These are phyloP conservation scores for Scaptomyza graminum DNA, from an alignment of 1,140 invertebrate genomes.

Conservation along the genomic window DNA sequence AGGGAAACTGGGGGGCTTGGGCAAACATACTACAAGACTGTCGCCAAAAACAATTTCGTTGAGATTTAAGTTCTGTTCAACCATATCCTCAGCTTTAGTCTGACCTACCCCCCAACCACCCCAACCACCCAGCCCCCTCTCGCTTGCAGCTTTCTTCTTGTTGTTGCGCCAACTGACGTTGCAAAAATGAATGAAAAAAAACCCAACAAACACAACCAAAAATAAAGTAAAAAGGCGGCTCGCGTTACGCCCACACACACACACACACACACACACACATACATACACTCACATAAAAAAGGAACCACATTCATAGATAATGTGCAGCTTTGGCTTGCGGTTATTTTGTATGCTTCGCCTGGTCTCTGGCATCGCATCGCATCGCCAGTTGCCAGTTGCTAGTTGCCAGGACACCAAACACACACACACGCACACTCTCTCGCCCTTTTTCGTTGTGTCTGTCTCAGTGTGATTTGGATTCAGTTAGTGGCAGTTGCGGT, in stretches of 20 bases:
- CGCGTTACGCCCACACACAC: conserved; percentile 27
- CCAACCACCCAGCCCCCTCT: not conserved
- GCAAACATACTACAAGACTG: conserved; percentile 52
- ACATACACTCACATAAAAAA: conserved; percentile 1
- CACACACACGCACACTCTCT: not conserved
- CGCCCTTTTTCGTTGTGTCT: not conserved
- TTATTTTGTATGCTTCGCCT: conserved; percentile 77
- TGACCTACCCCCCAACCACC: not conserved
- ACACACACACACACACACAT: conserved; percentile 12
- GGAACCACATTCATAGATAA: conserved; percentile 75
- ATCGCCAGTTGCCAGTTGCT: conserved; percentile 45
- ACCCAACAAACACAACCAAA: too few relatives aligned
- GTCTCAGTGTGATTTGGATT: conserved; percentile 16
- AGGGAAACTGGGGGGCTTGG: not conserved
- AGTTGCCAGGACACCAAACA: conserved; percentile 59
- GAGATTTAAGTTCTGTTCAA: conserved; percentile 79
- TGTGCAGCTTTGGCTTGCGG: conserved; percentile 77
- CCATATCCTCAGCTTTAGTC: conserved; percentile 64
- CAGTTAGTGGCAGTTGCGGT: conserved; percentile 26
- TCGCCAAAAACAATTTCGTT: conserved; percentile 80
- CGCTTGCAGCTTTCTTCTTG: not conserved
- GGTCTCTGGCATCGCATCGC: conserved; percentile 50
- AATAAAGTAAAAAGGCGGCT: conserved; percentile 14
- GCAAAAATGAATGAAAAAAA: not conserved
- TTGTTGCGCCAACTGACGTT: conserved; percentile 30